Base-by-base conservation (phyloP, 1,140 invertebrate species). In the Rhopalosiphum padi region DNA sequence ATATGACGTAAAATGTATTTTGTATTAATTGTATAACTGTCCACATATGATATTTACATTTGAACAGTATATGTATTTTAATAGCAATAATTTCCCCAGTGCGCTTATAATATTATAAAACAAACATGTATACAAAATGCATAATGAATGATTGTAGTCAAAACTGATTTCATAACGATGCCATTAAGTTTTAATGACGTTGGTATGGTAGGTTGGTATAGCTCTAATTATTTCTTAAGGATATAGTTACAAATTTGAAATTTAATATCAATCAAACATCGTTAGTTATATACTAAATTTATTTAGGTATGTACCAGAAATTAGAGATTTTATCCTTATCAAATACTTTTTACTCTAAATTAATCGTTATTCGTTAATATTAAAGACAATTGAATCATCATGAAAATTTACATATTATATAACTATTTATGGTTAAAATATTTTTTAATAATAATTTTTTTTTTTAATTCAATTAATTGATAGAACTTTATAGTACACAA, bases 251-350 rank as follows among this genome's bases (percentile, higher is more conserved):
- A 77, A 77, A 77, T 15, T 77, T 18, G 60, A 77, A 77, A 77
- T n/a, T 77, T n/a, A 77, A 77, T 77, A 77, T 15, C n/a, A 77
- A 77, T 77, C n/a, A 77, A n/a, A 77, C 60, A 77, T n/a, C 60
- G 60, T 77, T 77, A n/a, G 18, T 77, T n/a, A 77, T 77, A n/a
- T 77, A 77, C 60, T 18, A 18, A n/a, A 77, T 6, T 77, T 77
- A 77, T 77, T 77, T n/a, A n/a, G 30, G 30, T 77, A 77, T 30
- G 15, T 77, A n/a, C 60, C 15, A 15, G 60, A 77, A 77, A 77
- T 77, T 77, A n/a, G 15, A 77, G 15, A n/a, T n/a, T 77, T 68
- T 60, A n/a, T n/a, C 30, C 30, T n/a, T n/a, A 21, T 11, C 5
- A n/a, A 77, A 15, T 18, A 77, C 18, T 77, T n/a, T 25, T n/a